Evolutionary conservation across 2,888 invertebrate species (phyloP), one percentile per base, ranked within the genome.

Genomic region (Malachius bipustulatus): DNA sequence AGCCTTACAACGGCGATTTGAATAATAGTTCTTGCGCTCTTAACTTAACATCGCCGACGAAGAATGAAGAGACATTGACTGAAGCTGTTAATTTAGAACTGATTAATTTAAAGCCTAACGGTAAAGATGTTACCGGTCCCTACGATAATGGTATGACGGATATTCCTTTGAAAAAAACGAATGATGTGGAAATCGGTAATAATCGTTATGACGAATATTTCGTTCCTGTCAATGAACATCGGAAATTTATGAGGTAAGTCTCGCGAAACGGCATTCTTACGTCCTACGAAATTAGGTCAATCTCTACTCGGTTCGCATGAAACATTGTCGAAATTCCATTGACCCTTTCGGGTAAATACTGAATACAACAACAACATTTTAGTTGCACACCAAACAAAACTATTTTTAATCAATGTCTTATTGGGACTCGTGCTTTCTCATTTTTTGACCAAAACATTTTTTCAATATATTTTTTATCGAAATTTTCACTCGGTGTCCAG

Each of bases 141-240:
- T 56, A 58, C 35, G 62, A 62, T 37, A 57, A 60, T 39, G 64
- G 61, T n/a, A 48, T 62, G 30, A 62, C 56, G 16, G 58, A 59
- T 12, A 67, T 71, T 35, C 70, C 71, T 2, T 55, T 67, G 30
- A 79, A 78, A 59, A 78, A 75, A 56, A 76, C 75, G 38, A 71
- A 71, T 3, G 75, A 77, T 43, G 69, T 73, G 49, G 74, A 72
- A 45, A 67, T 75, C 13, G 69, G 71, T 19, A n/a, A n/a, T n/a
- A 80, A 80, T 57, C 78, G 80, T 3, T 82, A 83, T 58, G 82
- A 83, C 52, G 83, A 84, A 52, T 84, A 84, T 62, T 84, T 84
- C 59, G 82, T 85, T 42, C 82, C 84, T 16, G 83, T 85, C 44
- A 83, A 85, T 57, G 82, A 83, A 55, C 83, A 83, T 60, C 74